A percentile compares a stretch with the other conserved stretches of the same genome.
These are phyloP conservation scores for Caradrina clavipalpis DNA, from an alignment of 2,888 invertebrate genomes.

Conservation along the genomic window DNA sequence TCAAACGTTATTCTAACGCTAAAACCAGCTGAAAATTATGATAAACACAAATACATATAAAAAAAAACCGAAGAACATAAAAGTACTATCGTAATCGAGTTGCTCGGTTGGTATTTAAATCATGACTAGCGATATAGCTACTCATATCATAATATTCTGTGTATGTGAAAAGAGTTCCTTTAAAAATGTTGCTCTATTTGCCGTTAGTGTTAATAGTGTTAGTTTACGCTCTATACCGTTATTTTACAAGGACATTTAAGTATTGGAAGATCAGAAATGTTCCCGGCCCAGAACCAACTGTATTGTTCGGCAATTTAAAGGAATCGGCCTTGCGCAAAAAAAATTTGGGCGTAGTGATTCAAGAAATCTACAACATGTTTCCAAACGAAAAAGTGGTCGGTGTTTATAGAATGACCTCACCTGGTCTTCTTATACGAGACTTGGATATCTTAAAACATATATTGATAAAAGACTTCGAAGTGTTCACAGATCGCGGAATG, in stretches of 20 bases:
- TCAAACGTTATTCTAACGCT: not conserved
- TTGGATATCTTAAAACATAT: conserved; percentile 76
- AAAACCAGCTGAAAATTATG: too few species aligned
- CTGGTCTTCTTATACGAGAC: conserved; percentile 75
- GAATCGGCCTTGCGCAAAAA: conserved; percentile 53
- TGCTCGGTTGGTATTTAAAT: conserved; percentile 27
- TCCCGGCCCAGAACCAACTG: conserved; percentile 67
- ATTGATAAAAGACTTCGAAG: conserved; percentile 78
- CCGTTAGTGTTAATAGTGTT: conserved; percentile 34
- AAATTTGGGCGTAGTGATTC: conserved; percentile 24
- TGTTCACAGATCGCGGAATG: conserved; percentile 74
- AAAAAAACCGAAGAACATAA: too few species aligned
- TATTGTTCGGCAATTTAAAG: conserved; percentile 73
- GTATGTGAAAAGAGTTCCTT: conserved; percentile 1
- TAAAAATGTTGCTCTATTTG: conserved; percentile 38
- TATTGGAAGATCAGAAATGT: conserved; percentile 76
- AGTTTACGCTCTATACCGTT: conserved; percentile 64
- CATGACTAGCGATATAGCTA: not conserved
- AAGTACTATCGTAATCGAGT: not conserved
- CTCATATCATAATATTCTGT: conserved; percentile 14
- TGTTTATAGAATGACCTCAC: conserved; percentile 74
- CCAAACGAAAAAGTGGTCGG: conserved; percentile 78
- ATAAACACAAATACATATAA: too few species aligned
- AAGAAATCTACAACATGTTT: conserved; percentile 57
- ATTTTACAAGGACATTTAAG: conserved; percentile 73